Conservation (phyloP, 2,888 invertebrate species). For the Leptothorax acervorum region DNA sequence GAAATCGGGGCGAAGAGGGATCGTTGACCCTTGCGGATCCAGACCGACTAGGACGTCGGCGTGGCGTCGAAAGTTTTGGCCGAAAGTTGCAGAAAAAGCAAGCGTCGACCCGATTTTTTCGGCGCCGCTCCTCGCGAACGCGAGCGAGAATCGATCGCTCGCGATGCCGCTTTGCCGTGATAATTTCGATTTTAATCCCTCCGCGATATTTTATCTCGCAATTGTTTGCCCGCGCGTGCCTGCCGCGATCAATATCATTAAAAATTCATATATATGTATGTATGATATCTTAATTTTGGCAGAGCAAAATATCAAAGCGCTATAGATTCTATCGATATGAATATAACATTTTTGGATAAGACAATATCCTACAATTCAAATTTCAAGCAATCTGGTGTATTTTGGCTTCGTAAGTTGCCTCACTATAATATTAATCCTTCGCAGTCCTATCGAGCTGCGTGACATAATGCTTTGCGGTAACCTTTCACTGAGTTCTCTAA, state of each 20-base stretch:
- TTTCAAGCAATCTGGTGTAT: not conserved
- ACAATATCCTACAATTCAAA: not conserved
- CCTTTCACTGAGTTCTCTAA: not conserved
- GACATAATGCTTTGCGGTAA: not conserved
- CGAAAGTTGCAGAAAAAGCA: slow-evolving; percentile 43
- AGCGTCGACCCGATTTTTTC: slow-evolving; percentile 60
- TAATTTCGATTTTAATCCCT: not conserved
- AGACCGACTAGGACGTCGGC: slow-evolving; percentile 65
- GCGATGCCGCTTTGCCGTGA: not conserved
- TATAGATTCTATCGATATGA: not conserved
- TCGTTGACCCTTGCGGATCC: slow-evolving; percentile 71
- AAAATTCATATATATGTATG: not conserved
- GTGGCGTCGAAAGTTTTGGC: slow-evolving; percentile 68
- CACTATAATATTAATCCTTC: not conserved
- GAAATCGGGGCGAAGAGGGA: slow-evolving; percentile 71
- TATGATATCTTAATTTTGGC: not conserved
- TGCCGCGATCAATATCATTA: not conserved
- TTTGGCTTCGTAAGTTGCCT: not conserved
- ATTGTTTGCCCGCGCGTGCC: not conserved
- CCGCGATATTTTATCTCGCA: not conserved
- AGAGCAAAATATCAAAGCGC: not conserved
- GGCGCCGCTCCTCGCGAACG: slow-evolving; percentile 17
- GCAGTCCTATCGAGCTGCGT: not conserved
- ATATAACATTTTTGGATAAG: not conserved
- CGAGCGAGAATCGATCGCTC: not conserved